Conservation (phyloP, 2,888 invertebrate genomes). For the Syrista parreyssii region DNA sequence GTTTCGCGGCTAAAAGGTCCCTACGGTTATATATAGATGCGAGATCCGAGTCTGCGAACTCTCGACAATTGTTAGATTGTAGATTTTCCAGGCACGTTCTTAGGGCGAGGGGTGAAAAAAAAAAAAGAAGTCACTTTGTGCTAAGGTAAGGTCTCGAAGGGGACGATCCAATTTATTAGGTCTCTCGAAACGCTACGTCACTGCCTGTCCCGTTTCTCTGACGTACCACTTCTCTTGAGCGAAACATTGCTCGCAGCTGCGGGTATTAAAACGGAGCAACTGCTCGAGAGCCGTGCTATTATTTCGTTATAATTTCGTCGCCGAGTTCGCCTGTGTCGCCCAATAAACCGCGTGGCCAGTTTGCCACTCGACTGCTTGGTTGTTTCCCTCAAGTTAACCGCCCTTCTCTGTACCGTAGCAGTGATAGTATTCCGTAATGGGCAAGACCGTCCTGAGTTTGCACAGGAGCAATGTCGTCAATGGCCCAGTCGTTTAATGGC, state of each 20-base stretch:
- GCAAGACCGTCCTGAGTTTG: neutral
- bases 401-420: neutral
- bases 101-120: constrained; percentile 22
- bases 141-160: constrained; percentile 30
- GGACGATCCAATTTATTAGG: constrained; percentile 44
- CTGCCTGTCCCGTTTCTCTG: constrained; percentile 19
- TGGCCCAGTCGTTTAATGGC: constrained; percentile 8
- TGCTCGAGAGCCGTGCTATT: neutral
- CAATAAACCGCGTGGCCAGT: constrained; percentile 9
- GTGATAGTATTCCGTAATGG: neutral
- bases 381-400: constrained; percentile 8
- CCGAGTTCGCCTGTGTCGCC: neutral
- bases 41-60: neutral
- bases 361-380: constrained; percentile 9
- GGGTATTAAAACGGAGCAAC: neutral
- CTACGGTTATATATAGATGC: neutral
- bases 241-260: neutral
- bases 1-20: too few relatives aligned
- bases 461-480: constrained; percentile 9
- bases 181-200: constrained; percentile 30
- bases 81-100: constrained; percentile 41
- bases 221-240: neutral
- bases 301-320: constrained; percentile 4
- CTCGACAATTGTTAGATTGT: constrained; percentile 36
- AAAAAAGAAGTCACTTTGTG: constrained; percentile 29